Base-by-base conservation (phyloP, 2,888 invertebrate genomes). In the Agonopterix alstromeriana region DNA sequence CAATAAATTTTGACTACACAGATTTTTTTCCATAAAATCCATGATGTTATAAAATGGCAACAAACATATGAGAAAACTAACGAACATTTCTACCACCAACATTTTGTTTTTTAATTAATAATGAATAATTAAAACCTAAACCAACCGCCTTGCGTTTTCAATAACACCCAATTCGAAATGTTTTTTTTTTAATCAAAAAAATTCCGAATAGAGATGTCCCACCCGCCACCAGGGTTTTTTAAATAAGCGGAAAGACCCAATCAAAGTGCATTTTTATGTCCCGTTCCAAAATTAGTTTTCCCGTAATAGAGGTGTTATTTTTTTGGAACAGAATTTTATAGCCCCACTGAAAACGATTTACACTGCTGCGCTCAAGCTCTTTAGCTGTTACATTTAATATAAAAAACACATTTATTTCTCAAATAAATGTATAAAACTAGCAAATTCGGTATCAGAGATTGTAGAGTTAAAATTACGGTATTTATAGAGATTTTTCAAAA, bases 281-380 rank as follows among this genome's bases (percentile, higher is more conserved):
- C 71, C 67, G 65, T 55, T 27, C 27, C 27, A 27, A 27, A 27
- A 27, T 27, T 27, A 27, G 27, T 27, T 7, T 27, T 27, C 35
- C 67, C 65, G 60, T 71, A 63, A 65, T 73, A 75, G 73, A 73
- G 55, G 54, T 46, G 42, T 55, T 14, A 14, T 45, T 45, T 35
- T 12, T 14, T 36, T 27, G 43, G 14, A 10, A 40, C 46, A 27
- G 50, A 52, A 52, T 48, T 48, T 53, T 53, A 40, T 60, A 83
- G 84, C 85, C 86, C 86, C 83, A 83, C 70, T 79, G 75, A 79
- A 75, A 68, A 86, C 84, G 83, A 73, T 75, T 72, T 77, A 85
- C 86, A 88, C 85, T 85, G 84, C 82, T 79, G 85, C 85, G 83
- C 84, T 77, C 74, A 82, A 83, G 78, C 83, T 79, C 70, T 78